phyloP scores from a whole-genome alignment of 2,113 vertebrate species.

The Sylvia atricapilla region DNA sequence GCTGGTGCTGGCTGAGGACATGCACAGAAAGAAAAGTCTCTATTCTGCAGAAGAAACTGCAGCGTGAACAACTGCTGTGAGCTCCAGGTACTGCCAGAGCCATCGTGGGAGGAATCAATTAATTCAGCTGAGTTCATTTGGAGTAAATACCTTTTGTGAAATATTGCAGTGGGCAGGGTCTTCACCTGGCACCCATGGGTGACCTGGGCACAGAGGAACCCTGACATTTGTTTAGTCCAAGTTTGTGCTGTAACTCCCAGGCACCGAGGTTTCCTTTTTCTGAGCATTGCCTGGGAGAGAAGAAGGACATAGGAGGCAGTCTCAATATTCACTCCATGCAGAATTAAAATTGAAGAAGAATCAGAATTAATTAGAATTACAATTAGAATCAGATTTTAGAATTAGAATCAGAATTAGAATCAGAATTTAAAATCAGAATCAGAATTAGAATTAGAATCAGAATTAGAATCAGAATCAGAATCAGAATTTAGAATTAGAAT shows the following conservation, averaged over 20 bases:
- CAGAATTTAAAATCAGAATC: too few relatives aligned
- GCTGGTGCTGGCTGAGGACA: not conserved
- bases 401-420: too few relatives aligned
- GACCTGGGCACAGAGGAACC: not conserved
- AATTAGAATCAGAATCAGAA: too few relatives aligned
- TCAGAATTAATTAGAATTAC: too few relatives aligned
- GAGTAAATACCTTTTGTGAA: not conserved
- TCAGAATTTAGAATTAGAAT: too few relatives aligned
- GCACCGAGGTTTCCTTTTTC: not conserved
- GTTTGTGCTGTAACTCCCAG: not conserved
- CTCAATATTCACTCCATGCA: not conserved
- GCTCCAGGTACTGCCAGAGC: not conserved
- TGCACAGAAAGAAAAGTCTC: not conserved
- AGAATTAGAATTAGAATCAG: too few relatives aligned
- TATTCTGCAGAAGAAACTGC: not conserved
- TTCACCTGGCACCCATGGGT: not conserved
- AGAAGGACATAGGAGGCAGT: not conserved
- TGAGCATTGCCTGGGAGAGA: not conserved
- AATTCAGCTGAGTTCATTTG: not conserved
- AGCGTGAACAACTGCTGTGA: not conserved
- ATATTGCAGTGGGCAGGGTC: not conserved
- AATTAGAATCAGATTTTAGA: too few relatives aligned
- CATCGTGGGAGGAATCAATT: not conserved
- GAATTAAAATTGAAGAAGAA: not conserved
- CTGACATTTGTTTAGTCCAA: not conserved